These are phyloP conservation scores for Engystomops pustulosus DNA, from an alignment of 2,113 vertebrate species.

Conservation along the genomic window DNA sequence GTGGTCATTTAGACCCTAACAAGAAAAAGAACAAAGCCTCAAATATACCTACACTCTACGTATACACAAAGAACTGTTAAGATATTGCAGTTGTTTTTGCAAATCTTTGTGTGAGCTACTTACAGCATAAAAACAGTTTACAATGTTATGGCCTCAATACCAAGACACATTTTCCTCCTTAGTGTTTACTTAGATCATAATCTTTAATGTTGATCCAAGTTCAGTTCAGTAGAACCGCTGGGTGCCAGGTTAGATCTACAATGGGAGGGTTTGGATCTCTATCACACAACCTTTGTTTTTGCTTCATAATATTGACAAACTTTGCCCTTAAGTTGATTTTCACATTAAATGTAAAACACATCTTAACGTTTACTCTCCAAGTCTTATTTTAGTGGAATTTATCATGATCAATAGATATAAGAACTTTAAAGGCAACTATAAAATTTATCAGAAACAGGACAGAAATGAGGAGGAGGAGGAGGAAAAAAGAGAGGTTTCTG, in stretches of 20 bases:
- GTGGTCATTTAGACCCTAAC: too few relatives aligned
- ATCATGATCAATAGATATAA: neutral
- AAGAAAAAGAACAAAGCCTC: too few relatives aligned
- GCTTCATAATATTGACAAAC: neutral
- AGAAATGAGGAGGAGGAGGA: neutral
- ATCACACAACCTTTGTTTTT: neutral
- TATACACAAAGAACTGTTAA: too few relatives aligned
- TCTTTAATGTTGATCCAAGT: neutral
- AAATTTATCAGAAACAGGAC: neutral
- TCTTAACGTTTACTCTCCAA: too few relatives aligned
- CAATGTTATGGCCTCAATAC: neutral
- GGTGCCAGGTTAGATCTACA: neutral
- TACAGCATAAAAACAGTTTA: too few relatives aligned
- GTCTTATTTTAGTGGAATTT: neutral
- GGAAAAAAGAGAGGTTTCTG: neutral
- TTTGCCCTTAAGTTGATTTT: neutral
- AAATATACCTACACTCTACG: too few relatives aligned
- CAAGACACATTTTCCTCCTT: neutral
- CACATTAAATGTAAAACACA: neutral
- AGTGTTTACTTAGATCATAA: too few relatives aligned
- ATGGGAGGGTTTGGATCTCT: neutral
- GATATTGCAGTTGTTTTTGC: too few relatives aligned
- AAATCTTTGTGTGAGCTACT: too few relatives aligned
- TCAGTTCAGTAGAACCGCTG: neutral
- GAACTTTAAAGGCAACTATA: too few relatives aligned